Percentiles rank a stretch among this genome's conserved stretches.
Evolutionary conservation across 2,888 invertebrate genomes (phyloP).

Genomic region (Trichopria drosophilae): DNA sequence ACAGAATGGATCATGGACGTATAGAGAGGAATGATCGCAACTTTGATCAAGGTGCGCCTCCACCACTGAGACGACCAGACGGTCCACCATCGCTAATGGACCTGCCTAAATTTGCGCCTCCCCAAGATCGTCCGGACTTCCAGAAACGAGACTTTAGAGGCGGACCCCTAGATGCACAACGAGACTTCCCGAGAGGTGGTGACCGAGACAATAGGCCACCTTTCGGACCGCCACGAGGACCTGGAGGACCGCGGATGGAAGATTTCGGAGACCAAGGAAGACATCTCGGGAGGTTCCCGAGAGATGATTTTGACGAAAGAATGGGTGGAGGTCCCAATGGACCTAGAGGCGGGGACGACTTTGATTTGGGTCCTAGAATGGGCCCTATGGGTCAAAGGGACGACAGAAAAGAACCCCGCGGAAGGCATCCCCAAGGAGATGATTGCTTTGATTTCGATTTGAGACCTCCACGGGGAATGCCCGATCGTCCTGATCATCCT

Average conservation of each 20-base stretch:
- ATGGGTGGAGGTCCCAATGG: conserved; percentile 48
- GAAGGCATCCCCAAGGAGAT: conserved; percentile 46
- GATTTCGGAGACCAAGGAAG: conserved; percentile 49
- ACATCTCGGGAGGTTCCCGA: conserved; percentile 46
- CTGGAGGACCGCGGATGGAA: conserved; percentile 41
- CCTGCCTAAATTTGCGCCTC: conserved; percentile 48
- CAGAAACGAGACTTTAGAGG: conserved; percentile 30
- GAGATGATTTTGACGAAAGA: conserved; percentile 51
- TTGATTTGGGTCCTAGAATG: conserved; percentile 40
- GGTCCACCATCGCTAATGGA: conserved; percentile 55
- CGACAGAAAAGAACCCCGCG: conserved; percentile 48
- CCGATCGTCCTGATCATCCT: no score
- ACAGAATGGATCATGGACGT: conserved; percentile 34
- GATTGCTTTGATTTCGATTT: conserved; percentile 55
- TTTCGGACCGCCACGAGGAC: conserved; percentile 16
- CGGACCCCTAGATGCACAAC: conserved; percentile 13
- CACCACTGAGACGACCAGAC: conserved; percentile 41
- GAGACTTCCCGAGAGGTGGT: conserved; percentile 23
- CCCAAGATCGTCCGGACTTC: conserved; percentile 47
- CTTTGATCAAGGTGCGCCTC: conserved; percentile 45
- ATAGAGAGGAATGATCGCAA: conserved; percentile 4
- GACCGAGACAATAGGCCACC: conserved; percentile 19
- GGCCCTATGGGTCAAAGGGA: no score
- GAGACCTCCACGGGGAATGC: conserved; percentile 46
- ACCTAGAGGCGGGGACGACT: conserved; percentile 50